Conservation (phyloP, 2,888 invertebrate genomes). For the Temnothorax unifasciatus region DNA sequence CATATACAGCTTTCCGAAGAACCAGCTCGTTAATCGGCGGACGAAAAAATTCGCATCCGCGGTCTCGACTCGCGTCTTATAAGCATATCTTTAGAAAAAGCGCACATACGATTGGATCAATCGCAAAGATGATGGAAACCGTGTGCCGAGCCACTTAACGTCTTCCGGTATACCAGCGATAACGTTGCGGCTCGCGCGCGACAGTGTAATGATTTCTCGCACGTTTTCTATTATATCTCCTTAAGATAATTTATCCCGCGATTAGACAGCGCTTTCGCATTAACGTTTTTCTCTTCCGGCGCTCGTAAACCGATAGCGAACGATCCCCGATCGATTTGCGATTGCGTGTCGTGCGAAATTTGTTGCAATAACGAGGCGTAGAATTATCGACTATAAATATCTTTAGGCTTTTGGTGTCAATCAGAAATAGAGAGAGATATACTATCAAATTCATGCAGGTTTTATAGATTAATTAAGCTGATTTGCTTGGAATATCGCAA, state of each 20-base stretch:
- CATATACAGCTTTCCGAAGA: constrained; percentile 39
- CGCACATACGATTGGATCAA: constrained; percentile 44
- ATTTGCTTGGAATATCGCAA: not conserved
- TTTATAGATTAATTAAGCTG: constrained; percentile 5
- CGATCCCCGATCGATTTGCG: constrained; percentile 6
- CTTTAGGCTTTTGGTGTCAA: not conserved
- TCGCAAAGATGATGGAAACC: constrained; percentile 38
- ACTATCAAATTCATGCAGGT: not conserved
- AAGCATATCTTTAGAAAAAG: constrained; percentile 8
- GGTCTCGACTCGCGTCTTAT: constrained; percentile 7
- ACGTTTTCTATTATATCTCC: constrained; percentile 50
- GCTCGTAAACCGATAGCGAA: constrained; percentile 43
- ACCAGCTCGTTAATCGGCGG: constrained; percentile 31
- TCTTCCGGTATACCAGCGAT: constrained; percentile 51
- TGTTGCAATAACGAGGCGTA: constrained; percentile 29
- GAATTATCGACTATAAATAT: constrained; percentile 37
- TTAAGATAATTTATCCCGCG: constrained; percentile 52
- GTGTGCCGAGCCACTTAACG: constrained; percentile 39
- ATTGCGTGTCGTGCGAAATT: constrained; percentile 33
- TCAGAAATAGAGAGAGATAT: not conserved
- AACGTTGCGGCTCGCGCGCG: constrained; percentile 10
- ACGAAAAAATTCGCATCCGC: constrained; percentile 35
- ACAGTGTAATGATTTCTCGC: constrained; percentile 45
- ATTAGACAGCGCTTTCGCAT: constrained; percentile 56
- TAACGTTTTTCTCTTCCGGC: constrained; percentile 29